A percentile compares a stretch with the other conserved stretches of the same genome.
Conservation (phyloP, 2,888 invertebrate species). For the Aricia artaxerxes region DNA sequence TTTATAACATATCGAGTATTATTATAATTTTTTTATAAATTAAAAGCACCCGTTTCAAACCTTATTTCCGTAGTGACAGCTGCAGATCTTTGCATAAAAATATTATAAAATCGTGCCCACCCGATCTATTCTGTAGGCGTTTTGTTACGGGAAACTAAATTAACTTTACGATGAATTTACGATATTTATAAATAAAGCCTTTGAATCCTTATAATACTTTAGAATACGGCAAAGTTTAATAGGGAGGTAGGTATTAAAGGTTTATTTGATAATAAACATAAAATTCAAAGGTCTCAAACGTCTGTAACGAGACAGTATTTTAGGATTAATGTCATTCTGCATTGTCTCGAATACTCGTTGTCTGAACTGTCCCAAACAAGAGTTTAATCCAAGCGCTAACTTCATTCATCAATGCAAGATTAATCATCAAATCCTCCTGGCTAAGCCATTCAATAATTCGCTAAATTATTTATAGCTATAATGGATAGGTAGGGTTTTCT, state of each 20-base stretch:
- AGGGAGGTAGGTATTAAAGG: neutral
- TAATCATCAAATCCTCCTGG: slow-evolving; percentile 16
- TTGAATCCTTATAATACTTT: neutral
- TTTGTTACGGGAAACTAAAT: neutral
- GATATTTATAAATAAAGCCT: neutral
- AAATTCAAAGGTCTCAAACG: slow-evolving; percentile 1
- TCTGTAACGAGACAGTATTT: slow-evolving; percentile 13
- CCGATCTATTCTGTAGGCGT: neutral
- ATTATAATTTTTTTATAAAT: no score
- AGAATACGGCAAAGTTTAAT: neutral
- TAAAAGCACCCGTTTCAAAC: neutral
- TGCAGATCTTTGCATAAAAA: neutral
- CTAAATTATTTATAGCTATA: no score
- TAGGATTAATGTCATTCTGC: slow-evolving; percentile 31
- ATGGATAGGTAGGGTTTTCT: no score
- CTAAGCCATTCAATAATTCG: neutral
- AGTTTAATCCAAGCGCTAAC: slow-evolving; percentile 15
- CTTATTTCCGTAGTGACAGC: neutral
- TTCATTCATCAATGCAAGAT: slow-evolving; percentile 28
- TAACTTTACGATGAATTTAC: neutral
- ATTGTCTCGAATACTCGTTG: slow-evolving; percentile 32
- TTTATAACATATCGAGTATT: no score
- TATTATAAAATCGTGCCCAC: no score
- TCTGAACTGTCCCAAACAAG: slow-evolving; percentile 1
- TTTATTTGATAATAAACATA: slow-evolving; percentile 14